Evolutionary conservation across 2,888 invertebrate species (phyloP).

Genomic region (Apamea anceps): DNA sequence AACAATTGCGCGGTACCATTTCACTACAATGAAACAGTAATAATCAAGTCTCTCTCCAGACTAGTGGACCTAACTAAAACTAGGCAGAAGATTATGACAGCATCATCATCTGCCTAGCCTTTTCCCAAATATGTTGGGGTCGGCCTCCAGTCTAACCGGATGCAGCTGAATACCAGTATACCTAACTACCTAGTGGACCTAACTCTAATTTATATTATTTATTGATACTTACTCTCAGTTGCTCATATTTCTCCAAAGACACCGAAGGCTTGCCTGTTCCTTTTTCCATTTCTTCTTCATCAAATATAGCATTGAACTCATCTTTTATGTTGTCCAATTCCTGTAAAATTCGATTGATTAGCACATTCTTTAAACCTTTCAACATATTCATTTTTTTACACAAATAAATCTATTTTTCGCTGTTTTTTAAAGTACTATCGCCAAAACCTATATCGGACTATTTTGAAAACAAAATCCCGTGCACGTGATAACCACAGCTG

Average conservation of each 20-base stretch:
- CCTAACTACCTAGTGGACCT: no score
- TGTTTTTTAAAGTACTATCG: neutral
- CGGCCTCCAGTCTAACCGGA: no score
- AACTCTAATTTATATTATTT: neutral
- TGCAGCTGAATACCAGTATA: no score
- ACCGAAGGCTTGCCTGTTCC: conserved; percentile 72
- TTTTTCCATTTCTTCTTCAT: conserved; percentile 82
- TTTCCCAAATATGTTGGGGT: no score
- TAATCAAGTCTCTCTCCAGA: neutral
- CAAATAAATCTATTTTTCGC: neutral
- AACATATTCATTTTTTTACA: neutral
- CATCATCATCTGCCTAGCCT: no score
- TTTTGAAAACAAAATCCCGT: no score
- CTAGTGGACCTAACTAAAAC: neutral
- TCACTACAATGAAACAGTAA: neutral
- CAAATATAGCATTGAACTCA: conserved; percentile 80
- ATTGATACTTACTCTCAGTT: conserved; percentile 74
- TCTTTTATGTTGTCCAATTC: conserved; percentile 84
- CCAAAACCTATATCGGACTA: no score
- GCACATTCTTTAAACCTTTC: neutral
- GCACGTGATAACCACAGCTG: no score
- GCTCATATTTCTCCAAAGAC: conserved; percentile 81
- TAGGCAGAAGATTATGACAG: no score
- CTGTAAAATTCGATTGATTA: conserved; percentile 71
- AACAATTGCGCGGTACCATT: neutral